Base-by-base conservation (phyloP, 1,140 invertebrate genomes). In the Hyles euphorbiae region DNA sequence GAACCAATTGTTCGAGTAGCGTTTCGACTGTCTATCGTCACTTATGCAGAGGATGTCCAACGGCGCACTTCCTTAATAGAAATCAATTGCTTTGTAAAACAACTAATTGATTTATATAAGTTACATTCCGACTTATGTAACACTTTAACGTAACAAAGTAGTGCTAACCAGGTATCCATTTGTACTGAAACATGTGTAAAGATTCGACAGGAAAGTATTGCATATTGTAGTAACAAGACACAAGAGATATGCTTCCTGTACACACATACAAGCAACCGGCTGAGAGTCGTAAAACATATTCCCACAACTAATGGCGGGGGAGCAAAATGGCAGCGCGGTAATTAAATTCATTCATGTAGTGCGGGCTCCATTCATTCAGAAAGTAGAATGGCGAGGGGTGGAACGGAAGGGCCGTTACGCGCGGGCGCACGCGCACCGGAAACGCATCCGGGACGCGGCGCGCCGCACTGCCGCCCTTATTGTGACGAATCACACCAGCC, bases 361-460 rank as follows among this genome's bases (percentile, higher is more conserved):
- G 50, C 56, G 45, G 40, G 52, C 68, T 61, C 67, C 72, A 75
- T 76, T 78, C 67, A 77, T 68, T 67, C 61, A 61, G 57, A 72
- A 76, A 76, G 70, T 10, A 66, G 69, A 74, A 74, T 68, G 65
- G 65, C 67, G 76, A 78, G 76, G 80, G 81, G 73, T 80, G 76
- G 69, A 77, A 70, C 79, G 81, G 81, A 83, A 84, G 78, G 74
- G 76, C 75, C 81, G 84, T 84, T 83, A 77, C 81, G 77, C 84
- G 69, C 70, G 74, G 76, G 65, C 74, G 81, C 81, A 74, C 76
- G 72, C 68, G 65, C 74, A 72, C 78, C 82, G 84, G 84, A 87
- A 83, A 72, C 69, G 74, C 84, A 80, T 87, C 84, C 84, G 82
- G 84, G 79, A 83, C 76, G 81, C 74, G 80, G 76, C 75, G 66